Evolutionary conservation across 2,888 invertebrate genomes (phyloP), one percentile per base, ranked within the genome.

Genomic region (Drosophila fulvimacula): DNA sequence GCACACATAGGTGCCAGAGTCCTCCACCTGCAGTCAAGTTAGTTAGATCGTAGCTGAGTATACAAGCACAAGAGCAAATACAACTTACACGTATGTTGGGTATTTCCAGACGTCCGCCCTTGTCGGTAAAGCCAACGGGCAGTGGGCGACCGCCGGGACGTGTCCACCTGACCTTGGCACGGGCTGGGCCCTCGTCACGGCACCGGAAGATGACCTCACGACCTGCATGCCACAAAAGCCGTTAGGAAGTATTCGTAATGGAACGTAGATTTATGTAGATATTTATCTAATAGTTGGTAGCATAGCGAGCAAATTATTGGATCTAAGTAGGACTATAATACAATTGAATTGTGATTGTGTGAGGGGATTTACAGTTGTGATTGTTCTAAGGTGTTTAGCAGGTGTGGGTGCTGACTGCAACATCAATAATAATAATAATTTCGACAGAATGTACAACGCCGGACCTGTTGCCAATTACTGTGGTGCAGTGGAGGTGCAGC

Each of bases 201-300:
- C 98, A 98, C 93, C 96, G 96, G 94, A 98, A 97, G 38, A 98
- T 97, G 41, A 98, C 98, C 92, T 98, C 98, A 44, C 96, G 96
- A 92, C 97, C 98, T 97, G 48, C n/a, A 60, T 36, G n/a, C 19
- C 61, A 49, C 52, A 52, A 11, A 38, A 36, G 5, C n/a, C 2
- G 24, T 81, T 65, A 81, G 32, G 1, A 17, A 27, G 13, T 10
- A n/a, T 17, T 17, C 17, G 24, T 7, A 5, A 2, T 17, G n/a
- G 10, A 1, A 24, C 15, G 11, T 6, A 15, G n/a, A 32, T 24
- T 5, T 24, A 24, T 24, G 53, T 9, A 13, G 6, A 30, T 13
- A 4, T 13, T n/a, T 21, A 48, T 15, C n/a, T 21, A 34, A 44
- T 32, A 44, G n/a, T 56, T n/a, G 46, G 62, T 46, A 60, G 39